phyloP scores from a whole-genome alignment of 2,888 invertebrate genomes.

The Ectropis crepuscularia region DNA sequence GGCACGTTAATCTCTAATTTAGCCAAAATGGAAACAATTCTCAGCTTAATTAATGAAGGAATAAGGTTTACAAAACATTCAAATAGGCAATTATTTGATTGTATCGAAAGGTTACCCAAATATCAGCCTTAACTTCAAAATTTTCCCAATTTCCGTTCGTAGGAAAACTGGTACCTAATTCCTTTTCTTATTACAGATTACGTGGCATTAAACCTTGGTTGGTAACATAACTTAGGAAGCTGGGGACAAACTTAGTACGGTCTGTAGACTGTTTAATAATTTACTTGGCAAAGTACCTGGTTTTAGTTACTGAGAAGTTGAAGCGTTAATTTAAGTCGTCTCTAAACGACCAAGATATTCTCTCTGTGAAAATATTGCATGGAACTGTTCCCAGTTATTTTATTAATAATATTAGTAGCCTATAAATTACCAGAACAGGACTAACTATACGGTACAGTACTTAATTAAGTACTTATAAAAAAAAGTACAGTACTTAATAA shows the following conservation, averaged over 20 bases:
- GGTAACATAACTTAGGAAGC: conserved; percentile 3
- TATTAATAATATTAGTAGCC: too few relatives aligned
- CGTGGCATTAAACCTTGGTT: too few relatives aligned
- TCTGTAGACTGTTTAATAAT: background rate
- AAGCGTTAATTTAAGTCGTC: too few relatives aligned
- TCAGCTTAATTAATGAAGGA: conserved; percentile 3
- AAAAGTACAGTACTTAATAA: too few relatives aligned
- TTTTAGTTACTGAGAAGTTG: background rate
- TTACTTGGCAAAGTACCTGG: background rate
- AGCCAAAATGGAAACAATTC: conserved; percentile 13
- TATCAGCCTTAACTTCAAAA: background rate
- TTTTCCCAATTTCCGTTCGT: conserved; percentile 16
- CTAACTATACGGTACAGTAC: too few relatives aligned
- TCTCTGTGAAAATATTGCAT: too few relatives aligned
- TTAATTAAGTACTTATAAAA: too few relatives aligned
- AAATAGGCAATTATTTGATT: background rate
- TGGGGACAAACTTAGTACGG: conserved; percentile 10
- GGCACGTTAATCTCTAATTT: conserved; percentile 2
- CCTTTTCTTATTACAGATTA: background rate
- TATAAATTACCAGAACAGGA: too few relatives aligned
- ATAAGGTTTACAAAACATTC: conserved; percentile 7
- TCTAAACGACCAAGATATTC: too few relatives aligned
- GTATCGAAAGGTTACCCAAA: background rate
- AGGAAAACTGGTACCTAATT: background rate
- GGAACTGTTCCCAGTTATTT: too few relatives aligned